Percentiles rank a stretch among this genome's conserved stretches.
phyloP scores from a whole-genome alignment of 2,113 vertebrate genomes.

The Malurus alboscapulatus region DNA sequence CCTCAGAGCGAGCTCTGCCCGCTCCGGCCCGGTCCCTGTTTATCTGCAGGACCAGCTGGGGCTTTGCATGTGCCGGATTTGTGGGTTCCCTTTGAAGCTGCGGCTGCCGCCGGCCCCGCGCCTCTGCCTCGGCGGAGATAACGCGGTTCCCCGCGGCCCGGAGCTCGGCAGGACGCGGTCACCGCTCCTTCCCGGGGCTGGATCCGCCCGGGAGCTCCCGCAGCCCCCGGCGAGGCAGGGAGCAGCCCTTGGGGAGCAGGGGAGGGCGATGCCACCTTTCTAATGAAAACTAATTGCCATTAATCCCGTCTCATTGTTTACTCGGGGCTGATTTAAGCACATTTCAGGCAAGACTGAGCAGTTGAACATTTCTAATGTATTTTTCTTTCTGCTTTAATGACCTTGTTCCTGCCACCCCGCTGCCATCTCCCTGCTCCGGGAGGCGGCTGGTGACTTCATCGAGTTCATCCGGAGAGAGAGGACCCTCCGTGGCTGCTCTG shows the following conservation, averaged over 20 bases:
- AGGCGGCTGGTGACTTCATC: not conserved
- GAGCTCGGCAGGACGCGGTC: not conserved
- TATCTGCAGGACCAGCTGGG: not conserved
- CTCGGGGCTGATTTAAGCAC: slow-evolving; percentile 53
- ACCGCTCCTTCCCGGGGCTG: not conserved
- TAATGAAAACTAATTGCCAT: slow-evolving; percentile 54
- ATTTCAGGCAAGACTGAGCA: slow-evolving; percentile 65
- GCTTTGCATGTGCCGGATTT: slow-evolving; percentile 51
- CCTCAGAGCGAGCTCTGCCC: fast-evolving
- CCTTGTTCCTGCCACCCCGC: not conserved
- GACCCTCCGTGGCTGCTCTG: not conserved
- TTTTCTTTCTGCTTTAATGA: slow-evolving; percentile 60
- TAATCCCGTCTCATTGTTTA: slow-evolving; percentile 60
- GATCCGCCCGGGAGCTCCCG: not conserved
- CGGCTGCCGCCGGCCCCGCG: slow-evolving; percentile 11
- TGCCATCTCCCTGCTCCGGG: not conserved
- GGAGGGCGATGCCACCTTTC: not conserved
- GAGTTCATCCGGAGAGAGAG: not conserved
- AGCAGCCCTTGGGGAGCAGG: not conserved
- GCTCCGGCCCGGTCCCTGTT: fast-evolving
- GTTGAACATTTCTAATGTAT: slow-evolving; percentile 48
- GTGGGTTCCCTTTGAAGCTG: slow-evolving; percentile 66
- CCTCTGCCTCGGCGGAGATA: not conserved
- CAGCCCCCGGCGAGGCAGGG: fast-evolving
- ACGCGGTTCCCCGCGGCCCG: not conserved